Evolutionary conservation across 1,140 invertebrate genomes (phyloP).

Genomic region (Sitodiplosis mosellana): DNA sequence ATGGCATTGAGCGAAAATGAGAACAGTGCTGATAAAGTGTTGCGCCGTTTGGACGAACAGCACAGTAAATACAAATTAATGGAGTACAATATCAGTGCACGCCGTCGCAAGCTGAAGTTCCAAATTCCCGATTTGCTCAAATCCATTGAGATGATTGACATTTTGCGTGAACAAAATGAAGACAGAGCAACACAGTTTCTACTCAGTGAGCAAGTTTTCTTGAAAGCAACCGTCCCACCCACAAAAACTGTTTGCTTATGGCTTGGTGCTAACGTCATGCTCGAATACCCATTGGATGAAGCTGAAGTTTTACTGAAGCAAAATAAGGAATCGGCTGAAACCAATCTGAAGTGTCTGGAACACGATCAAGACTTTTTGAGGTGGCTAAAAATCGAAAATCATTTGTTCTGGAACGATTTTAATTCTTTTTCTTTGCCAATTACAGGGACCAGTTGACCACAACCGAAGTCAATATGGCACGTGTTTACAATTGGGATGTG

Average conservation of each 20-base stretch:
- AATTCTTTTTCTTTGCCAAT: constrained; percentile 8
- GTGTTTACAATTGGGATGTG: constrained; percentile 92
- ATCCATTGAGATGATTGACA: constrained; percentile 81
- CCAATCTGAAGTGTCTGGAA: constrained; percentile 67
- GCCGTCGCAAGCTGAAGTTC: constrained; percentile 61
- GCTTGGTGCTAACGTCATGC: constrained; percentile 97
- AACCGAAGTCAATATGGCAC: constrained; percentile 94
- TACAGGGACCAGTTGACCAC: constrained; percentile 91
- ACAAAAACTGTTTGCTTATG: constrained; percentile 92
- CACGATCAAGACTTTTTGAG: constrained; percentile 54
- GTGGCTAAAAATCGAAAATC: constrained; percentile 6
- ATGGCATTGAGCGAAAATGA: constrained; percentile 70
- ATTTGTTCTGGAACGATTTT: constrained; percentile 2
- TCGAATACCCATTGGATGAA: constrained; percentile 89
- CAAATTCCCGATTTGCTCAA: constrained; percentile 89
- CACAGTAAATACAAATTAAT: constrained; percentile 95
- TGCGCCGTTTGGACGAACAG: constrained; percentile 73
- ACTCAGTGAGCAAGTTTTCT: constrained; percentile 88
- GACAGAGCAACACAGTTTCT: constrained; percentile 80
- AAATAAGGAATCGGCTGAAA: constrained; percentile 74
- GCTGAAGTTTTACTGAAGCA: constrained; percentile 71
- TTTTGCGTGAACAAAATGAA: constrained; percentile 64
- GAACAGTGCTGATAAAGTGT: constrained; percentile 59
- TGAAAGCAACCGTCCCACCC: constrained; percentile 72
- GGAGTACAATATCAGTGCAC: constrained; percentile 75